Evolutionary conservation across 2,888 invertebrate species (phyloP).

Genomic region (Eilema depressum): DNA sequence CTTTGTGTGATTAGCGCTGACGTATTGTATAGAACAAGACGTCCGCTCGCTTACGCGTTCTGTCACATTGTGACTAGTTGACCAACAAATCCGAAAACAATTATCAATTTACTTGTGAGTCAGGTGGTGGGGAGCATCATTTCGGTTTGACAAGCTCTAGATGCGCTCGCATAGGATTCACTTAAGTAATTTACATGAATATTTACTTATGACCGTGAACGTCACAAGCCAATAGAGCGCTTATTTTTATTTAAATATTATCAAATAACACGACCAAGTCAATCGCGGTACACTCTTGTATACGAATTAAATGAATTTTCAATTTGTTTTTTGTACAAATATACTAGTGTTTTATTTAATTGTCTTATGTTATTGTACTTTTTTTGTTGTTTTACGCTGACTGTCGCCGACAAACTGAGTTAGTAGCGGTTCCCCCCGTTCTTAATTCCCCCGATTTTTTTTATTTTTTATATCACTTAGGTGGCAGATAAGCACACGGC

Average conservation of each 20-base stretch:
- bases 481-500: no score
- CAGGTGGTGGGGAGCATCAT: no score
- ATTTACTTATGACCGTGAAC: conserved; percentile 27
- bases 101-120: no score
- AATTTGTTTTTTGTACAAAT: conserved; percentile 59
- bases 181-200: not conserved
- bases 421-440: no score
- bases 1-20: no score
- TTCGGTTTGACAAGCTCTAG: not conserved
- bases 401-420: conserved; percentile 28
- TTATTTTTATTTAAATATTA: conserved; percentile 37
- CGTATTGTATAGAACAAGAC: no score
- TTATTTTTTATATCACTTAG: no score
- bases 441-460: no score
- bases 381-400: conserved; percentile 23
- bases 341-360: conserved; percentile 53
- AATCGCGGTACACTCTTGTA: conserved; percentile 49
- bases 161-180: conserved; percentile 23
- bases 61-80: no score
- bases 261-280: conserved; percentile 43
- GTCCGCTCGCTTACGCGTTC: no score
- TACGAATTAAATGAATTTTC: conserved; percentile 56
- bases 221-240: conserved; percentile 33
- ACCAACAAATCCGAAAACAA: no score
- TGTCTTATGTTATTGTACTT: conserved; percentile 47